Conservation (phyloP, 92 coral and sea anemone genomes). For the Bergia sp. region DNA sequence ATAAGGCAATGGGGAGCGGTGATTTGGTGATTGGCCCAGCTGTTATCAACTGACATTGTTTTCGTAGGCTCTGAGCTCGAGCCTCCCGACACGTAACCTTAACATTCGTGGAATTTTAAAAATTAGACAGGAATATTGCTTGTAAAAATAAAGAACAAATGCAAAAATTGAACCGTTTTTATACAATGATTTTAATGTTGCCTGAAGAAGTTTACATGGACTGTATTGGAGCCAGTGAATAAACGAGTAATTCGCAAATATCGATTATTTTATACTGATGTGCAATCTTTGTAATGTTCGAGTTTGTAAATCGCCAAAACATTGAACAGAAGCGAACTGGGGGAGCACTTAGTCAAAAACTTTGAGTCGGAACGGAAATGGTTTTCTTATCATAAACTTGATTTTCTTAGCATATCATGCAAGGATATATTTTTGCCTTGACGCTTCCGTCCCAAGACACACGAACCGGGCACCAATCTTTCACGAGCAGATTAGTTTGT, state of each 20-base stretch:
- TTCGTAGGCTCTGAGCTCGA: not conserved
- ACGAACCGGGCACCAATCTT: not conserved
- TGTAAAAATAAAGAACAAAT: too few species aligned
- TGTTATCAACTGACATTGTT: not conserved
- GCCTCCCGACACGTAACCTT: not conserved
- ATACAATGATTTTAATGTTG: too few species aligned
- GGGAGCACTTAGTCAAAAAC: not conserved
- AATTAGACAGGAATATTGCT: not conserved
- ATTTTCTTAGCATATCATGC: not conserved
- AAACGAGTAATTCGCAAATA: too few species aligned
- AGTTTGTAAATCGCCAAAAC: too few species aligned
- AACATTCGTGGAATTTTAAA: not conserved
- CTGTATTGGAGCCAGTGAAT: too few species aligned
- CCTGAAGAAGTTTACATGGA: too few species aligned
- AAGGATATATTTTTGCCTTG: not conserved
- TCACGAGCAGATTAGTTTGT: not conserved
- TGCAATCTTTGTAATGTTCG: too few species aligned
- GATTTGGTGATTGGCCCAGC: not conserved
- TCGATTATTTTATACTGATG: too few species aligned
- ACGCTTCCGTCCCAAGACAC: not conserved
- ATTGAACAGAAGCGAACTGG: not conserved
- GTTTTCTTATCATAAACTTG: not conserved
- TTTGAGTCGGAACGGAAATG: not conserved
- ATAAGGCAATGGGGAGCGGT: not conserved
- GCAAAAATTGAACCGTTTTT: not conserved